phyloP scores from a whole-genome alignment of 2,888 invertebrate species.

The Limenitis camilla region DNA sequence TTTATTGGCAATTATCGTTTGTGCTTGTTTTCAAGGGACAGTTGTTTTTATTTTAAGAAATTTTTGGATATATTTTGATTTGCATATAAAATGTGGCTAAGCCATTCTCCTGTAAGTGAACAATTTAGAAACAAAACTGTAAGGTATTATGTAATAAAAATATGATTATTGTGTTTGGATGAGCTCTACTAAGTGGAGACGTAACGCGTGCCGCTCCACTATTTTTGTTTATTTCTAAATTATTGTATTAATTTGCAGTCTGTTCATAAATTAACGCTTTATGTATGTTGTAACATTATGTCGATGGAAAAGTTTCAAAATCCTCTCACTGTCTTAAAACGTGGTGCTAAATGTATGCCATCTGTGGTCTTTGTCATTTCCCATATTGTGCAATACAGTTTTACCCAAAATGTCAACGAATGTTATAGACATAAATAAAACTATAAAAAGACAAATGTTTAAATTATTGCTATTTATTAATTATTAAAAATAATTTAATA shows the following conservation, averaged over 20 bases:
- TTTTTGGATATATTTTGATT: slow-evolving; percentile 1
- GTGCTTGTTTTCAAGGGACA: slow-evolving; percentile 35
- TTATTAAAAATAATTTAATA: too few species aligned
- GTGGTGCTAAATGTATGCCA: slow-evolving; percentile 51
- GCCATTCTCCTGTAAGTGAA: slow-evolving; percentile 8
- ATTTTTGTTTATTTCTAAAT: neutral
- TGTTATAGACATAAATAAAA: too few species aligned
- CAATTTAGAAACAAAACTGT: neutral
- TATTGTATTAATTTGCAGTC: slow-evolving; percentile 12
- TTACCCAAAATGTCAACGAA: neutral
- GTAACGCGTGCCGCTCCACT: neutral
- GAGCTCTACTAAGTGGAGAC: neutral
- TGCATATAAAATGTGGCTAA: slow-evolving; percentile 11
- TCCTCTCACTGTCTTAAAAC: slow-evolving; percentile 57
- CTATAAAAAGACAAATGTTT: too few species aligned
- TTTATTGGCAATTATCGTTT: slow-evolving; percentile 63
- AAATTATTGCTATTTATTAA: too few species aligned
- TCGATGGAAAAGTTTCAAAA: slow-evolving; percentile 68
- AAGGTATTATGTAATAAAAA: neutral
- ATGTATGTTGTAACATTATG: slow-evolving; percentile 48
- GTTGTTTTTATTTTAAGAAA: slow-evolving; percentile 28
- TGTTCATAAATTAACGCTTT: slow-evolving; percentile 43
- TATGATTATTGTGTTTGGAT: neutral
- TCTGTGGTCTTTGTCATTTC: slow-evolving; percentile 6
- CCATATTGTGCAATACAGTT: neutral